phyloP scores from a whole-genome alignment of 2,797 vertebrate genomes.

The Clarias platycephalus region DNA sequence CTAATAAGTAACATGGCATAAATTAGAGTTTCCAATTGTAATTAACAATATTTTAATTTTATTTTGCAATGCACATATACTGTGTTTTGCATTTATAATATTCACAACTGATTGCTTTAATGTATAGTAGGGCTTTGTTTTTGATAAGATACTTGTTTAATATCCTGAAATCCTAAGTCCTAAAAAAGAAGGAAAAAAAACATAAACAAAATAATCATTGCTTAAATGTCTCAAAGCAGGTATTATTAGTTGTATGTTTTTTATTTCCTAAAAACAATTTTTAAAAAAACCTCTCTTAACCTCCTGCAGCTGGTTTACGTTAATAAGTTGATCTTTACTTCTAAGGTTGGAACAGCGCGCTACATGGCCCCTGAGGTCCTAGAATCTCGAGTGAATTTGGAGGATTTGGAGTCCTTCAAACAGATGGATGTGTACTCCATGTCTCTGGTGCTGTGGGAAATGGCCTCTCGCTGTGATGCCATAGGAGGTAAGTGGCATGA shows the following conservation, averaged over 20 bases:
- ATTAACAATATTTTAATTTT: neutral
- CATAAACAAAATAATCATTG: neutral
- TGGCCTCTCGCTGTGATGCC: slow-evolving; percentile 82
- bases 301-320: neutral
- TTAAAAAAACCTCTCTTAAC: neutral
- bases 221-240: neutral
- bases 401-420: slow-evolving; percentile 89
- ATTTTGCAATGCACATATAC: neutral
- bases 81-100: neutral
- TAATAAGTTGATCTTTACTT: slow-evolving; percentile 25
- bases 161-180: neutral
- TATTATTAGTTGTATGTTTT: neutral
- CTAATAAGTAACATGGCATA: neutral
- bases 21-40: neutral
- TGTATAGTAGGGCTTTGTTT: neutral
- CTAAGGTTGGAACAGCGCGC: slow-evolving; percentile 85
- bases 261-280: neutral
- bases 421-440: slow-evolving; percentile 93
- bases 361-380: slow-evolving; percentile 92
- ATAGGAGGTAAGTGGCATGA: slow-evolving; percentile 76
- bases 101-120: neutral
- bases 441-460: slow-evolving; percentile 88
- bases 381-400: slow-evolving; percentile 88
- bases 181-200: neutral
- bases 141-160: neutral